Conservation (phyloP, 2,113 vertebrate species). For the Proterorhinus semilunaris region DNA sequence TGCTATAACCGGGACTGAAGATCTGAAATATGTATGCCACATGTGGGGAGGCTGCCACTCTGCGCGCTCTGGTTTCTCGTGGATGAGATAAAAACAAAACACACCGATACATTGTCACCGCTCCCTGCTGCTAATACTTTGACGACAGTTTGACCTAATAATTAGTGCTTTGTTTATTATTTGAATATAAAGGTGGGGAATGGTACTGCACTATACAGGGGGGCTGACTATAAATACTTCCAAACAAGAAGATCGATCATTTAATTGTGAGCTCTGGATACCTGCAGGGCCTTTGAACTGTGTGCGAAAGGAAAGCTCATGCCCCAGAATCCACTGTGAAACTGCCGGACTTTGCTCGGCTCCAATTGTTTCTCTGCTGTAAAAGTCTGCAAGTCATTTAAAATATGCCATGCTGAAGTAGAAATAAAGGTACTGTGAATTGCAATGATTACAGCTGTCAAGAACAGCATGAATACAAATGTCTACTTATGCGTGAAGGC, state of each 20-base stretch:
- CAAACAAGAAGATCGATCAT: constrained; percentile 44
- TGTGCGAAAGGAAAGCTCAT: constrained; percentile 18
- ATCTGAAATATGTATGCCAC: constrained; percentile 63
- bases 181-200: constrained; percentile 5
- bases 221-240: constrained; percentile 56
- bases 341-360: constrained; percentile 12
- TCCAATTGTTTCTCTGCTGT: not conserved
- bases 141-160: constrained; percentile 18
- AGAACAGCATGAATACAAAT: not conserved
- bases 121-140: constrained; percentile 18
- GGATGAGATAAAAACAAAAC: constrained; percentile 32
- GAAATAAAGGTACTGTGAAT: constrained; percentile 7
- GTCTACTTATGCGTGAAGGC: constrained; percentile 4
- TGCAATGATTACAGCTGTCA: constrained; percentile 2
- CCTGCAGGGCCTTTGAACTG: constrained; percentile 36
- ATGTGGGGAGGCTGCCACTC: constrained; percentile 24
- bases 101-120: not conserved
- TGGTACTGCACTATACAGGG: constrained; percentile 6
- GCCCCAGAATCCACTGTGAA: constrained; percentile 16
- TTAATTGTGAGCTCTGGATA: constrained; percentile 58
- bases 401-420: not conserved
- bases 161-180: constrained; percentile 8
- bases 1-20: constrained; percentile 38
- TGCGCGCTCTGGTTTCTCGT: constrained; percentile 2
- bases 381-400: constrained; percentile 1